A percentile compares a stretch with the other conserved stretches of the same genome.
phyloP scores from a whole-genome alignment of 1,140 invertebrate genomes.

The Palaemon carinicauda region DNA sequence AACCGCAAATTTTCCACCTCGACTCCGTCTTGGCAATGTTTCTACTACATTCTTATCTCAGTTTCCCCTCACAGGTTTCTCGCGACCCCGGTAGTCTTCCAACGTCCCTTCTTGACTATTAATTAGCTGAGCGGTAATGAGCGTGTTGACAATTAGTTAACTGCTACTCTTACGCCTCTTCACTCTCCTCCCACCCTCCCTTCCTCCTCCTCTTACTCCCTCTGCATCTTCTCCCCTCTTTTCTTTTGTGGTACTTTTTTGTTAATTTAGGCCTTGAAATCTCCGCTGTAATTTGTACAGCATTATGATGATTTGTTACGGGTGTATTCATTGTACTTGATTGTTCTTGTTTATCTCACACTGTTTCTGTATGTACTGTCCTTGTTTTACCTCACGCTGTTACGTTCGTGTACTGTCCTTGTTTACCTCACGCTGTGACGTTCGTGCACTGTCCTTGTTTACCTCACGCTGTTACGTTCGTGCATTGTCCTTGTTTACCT shows the following conservation, averaged over 20 bases:
- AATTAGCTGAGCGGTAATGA: constrained; percentile 36
- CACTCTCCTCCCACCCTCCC: background rate
- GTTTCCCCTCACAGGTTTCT: background rate
- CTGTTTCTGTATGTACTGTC: too few species aligned
- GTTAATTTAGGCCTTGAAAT: too few species aligned
- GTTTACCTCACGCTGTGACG: too few species aligned
- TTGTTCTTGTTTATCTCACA: too few species aligned
- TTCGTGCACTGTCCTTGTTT: too few species aligned
- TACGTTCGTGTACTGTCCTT: too few species aligned
- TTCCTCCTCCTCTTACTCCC: background rate
- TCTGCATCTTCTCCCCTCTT: background rate
- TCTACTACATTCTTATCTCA: background rate
- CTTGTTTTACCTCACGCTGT: too few species aligned
- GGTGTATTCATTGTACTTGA: too few species aligned
- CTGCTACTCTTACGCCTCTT: background rate
- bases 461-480: too few species aligned
- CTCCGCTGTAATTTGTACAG: too few species aligned
- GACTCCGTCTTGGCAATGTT: background rate
- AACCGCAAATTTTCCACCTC: background rate
- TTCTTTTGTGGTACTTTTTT: background rate
- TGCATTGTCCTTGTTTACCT: too few species aligned
- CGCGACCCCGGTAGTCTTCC: constrained; percentile 34
- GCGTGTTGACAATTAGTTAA: constrained; percentile 46
- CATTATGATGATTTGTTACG: too few species aligned
- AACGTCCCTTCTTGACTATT: constrained; percentile 40